These are phyloP conservation scores for Iguana delicatissima DNA, from an alignment of 2,797 vertebrate genomes.

Conservation along the genomic window DNA sequence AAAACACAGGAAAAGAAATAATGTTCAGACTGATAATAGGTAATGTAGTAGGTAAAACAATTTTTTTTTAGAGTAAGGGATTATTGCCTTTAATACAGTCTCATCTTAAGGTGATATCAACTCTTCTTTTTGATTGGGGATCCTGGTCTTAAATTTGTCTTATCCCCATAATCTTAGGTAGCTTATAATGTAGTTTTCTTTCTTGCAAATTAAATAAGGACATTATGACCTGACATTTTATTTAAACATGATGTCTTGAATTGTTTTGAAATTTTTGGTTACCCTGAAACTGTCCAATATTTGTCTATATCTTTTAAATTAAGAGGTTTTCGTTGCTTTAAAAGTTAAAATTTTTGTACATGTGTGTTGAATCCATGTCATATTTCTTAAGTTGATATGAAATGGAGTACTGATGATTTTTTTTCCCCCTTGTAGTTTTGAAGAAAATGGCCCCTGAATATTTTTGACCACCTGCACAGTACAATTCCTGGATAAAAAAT, in stretches of 20 bases:
- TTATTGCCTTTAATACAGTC: background rate
- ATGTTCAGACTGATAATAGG: background rate
- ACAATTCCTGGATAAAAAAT: slow-evolving; percentile 95
- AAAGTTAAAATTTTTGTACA: background rate
- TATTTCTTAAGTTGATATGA: background rate
- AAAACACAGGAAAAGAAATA: background rate
- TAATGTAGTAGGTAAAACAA: background rate
- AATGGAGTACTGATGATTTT: slow-evolving; percentile 18
- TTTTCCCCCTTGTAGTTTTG: slow-evolving; percentile 81
- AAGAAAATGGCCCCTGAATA: slow-evolving; percentile 96
- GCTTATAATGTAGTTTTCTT: background rate
- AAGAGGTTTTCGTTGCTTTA: background rate
- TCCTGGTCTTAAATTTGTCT: background rate
- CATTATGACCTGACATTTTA: background rate
- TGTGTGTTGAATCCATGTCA: background rate
- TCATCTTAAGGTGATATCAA: background rate
- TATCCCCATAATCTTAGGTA: background rate
- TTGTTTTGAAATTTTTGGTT: background rate
- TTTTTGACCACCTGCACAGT: slow-evolving; percentile 91
- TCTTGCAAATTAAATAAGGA: background rate
- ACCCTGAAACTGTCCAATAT: background rate
- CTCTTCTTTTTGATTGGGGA: background rate
- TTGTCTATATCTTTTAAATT: background rate
- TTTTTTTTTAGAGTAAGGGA: too few species aligned
- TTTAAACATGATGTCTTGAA: background rate